Evolutionary conservation across 2,888 invertebrate species (phyloP).

Genomic region (Notodonta ziczac): DNA sequence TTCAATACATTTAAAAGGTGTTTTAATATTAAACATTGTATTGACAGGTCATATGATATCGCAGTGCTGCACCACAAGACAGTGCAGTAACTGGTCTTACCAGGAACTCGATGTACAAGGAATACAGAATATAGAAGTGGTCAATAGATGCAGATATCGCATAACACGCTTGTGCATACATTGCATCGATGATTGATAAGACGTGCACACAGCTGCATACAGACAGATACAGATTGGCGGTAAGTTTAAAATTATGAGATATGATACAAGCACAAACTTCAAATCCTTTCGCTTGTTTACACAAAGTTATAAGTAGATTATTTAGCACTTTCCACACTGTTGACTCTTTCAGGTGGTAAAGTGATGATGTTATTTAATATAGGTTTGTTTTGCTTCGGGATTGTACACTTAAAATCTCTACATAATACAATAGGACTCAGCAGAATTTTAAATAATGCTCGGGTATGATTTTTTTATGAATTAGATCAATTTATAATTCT

Average conservation of each 20-base stretch:
- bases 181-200: constrained; percentile 45
- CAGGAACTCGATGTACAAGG: constrained; percentile 80
- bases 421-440: too few species aligned
- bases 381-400: too few species aligned
- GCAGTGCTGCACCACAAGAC: constrained; percentile 7
- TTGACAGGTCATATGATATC: background rate
- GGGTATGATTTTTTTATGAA: too few species aligned
- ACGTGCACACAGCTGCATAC: constrained; percentile 29
- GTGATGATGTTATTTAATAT: too few species aligned
- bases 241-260: constrained; percentile 3
- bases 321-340: too few species aligned
- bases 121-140: constrained; percentile 64
- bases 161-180: constrained; percentile 26
- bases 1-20: too few species aligned
- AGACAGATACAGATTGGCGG: constrained; percentile 17
- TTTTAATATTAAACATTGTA: too few species aligned
- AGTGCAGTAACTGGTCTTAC: constrained; percentile 56
- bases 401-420: too few species aligned
- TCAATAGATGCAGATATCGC: constrained; percentile 56
- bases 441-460: too few species aligned
- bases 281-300: background rate
- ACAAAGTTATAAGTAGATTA: too few species aligned
- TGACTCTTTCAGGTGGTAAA: too few species aligned
- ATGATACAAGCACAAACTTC: background rate
- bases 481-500: too few species aligned